Evolutionary conservation across 2,797 vertebrate species (phyloP), one percentile per base, ranked within the genome.

Genomic region (Sphenodon punctatus): DNA sequence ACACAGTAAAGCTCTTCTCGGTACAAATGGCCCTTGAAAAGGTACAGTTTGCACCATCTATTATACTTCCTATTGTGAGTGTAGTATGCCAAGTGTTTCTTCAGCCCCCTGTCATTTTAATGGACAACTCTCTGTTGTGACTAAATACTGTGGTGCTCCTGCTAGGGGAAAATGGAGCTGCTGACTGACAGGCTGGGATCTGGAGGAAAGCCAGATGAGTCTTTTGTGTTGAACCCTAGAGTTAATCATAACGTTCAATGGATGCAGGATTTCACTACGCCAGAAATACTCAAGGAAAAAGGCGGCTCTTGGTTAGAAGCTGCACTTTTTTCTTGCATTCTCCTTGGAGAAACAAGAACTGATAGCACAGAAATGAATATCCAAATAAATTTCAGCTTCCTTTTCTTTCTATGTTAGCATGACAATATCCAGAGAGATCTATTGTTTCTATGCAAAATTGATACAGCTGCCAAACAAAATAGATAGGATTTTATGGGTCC

Each of bases 371-470:
- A 82, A 90, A 82, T 60, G 34, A 90, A 90, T 71, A 73, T 81
- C 77, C 76, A 79, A 77, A 82, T 1, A 3, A 27, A 73, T 32
- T 75, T 39, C 79, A 32, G 30, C 34, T 55, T 13, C 1, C 11
- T 7, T 64, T 85, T 30, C 51, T 76, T 78, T 84, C 17, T 75
- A 13, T 71, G 71, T 75, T 61, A 32, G 0, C 55, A 59, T 80
- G 85, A 66, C 88, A 82, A 82, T 43, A 55, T 53, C 85, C 81
- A 80, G 75, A 71, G 83, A 90, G 84, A 84, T 73, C 60, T 73
- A 63, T 59, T 8, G 0, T 83, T 67, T 78, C 56, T 74, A 27
- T 60, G 58, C 74, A 79, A 85, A 75, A 41, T 0, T 30, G 66
- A 38, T 1, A 1, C 75, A n/a, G 49, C 72, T 92, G 72, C 80